phyloP scores from a whole-genome alignment of 2,113 vertebrate genomes.

The Acanthisitta chloris region DNA sequence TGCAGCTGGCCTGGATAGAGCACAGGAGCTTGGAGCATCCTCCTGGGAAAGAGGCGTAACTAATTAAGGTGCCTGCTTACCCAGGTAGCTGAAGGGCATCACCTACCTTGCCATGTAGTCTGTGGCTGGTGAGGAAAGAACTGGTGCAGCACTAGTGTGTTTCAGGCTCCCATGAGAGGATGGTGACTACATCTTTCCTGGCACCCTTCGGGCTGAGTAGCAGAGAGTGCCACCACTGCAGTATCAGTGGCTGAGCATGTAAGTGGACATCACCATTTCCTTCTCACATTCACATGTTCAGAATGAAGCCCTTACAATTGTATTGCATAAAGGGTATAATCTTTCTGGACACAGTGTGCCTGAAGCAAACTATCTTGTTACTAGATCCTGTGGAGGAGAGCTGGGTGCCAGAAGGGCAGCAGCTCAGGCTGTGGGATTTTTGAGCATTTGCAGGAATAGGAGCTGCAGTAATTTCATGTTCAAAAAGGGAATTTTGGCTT shows the following conservation, averaged over 20 bases:
- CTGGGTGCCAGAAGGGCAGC: not conserved
- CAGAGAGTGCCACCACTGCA: not conserved
- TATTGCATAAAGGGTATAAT: not conserved
- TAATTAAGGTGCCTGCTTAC: not conserved
- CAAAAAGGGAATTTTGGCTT: not conserved
- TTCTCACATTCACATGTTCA: not conserved
- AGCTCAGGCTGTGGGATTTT: not conserved
- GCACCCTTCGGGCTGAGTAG: not conserved
- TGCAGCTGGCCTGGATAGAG: not conserved
- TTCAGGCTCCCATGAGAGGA: not conserved
- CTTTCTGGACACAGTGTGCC: not conserved
- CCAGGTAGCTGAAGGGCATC: not conserved
- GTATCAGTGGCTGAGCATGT: accelerated
- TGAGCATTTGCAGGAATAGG: not conserved
- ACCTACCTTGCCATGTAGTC: not conserved
- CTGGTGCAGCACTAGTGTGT: not conserved
- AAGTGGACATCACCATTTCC: not conserved
- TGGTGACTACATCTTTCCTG: not conserved
- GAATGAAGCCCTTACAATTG: not conserved
- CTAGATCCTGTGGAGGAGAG: not conserved
- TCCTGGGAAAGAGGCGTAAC: not conserved
- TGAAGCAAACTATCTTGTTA: not conserved
- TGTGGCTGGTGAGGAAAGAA: not conserved
- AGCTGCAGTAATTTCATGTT: not conserved
- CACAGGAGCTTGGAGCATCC: not conserved